These are phyloP conservation scores for Polypterus senegalus DNA, from an alignment of 2,113 vertebrate genomes.

Conservation along the genomic window DNA sequence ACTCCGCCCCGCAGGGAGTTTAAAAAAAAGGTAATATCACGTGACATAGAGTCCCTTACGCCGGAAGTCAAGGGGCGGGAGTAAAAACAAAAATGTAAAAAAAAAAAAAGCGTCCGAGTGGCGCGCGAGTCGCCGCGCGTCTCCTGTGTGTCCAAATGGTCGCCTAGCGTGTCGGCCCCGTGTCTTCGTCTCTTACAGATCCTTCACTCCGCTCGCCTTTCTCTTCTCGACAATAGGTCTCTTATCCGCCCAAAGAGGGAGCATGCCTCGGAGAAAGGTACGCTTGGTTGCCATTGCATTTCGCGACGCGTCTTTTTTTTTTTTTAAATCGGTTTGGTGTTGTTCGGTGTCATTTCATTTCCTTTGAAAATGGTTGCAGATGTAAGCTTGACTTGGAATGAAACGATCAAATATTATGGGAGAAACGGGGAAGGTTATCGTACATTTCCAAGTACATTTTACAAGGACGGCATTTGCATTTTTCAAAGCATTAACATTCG, in stretches of 20 bases:
- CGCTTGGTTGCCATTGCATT: conserved; percentile 10
- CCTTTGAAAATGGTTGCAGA: neutral
- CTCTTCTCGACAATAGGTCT: neutral
- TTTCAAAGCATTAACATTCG: neutral
- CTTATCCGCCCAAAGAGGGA: neutral
- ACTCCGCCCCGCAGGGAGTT: too few relatives aligned
- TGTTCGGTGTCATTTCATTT: too few relatives aligned
- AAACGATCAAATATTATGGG: too few relatives aligned
- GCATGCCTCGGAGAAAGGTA: conserved; percentile 30
- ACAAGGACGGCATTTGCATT: neutral
- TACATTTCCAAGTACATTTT: neutral
- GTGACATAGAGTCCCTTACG: too few relatives aligned
- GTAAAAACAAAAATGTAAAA: too few relatives aligned
- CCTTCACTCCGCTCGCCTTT: neutral
- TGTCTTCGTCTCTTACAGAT: neutral
- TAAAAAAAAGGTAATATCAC: too few relatives aligned
- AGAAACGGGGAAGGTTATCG: too few relatives aligned
- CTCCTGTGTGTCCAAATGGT: conserved; percentile 4
- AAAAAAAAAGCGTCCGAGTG: conserved; percentile 7
- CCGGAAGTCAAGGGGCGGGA: too few relatives aligned
- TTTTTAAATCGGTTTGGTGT: neutral
- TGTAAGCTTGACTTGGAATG: neutral
- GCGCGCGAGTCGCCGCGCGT: conserved; percentile 8
- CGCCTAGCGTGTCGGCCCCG: neutral
- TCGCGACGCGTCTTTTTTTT: neutral